Evolutionary conservation across 1,140 invertebrate species (phyloP), one percentile per base, ranked within the genome.

Genomic region (Babylonia areolata): DNA sequence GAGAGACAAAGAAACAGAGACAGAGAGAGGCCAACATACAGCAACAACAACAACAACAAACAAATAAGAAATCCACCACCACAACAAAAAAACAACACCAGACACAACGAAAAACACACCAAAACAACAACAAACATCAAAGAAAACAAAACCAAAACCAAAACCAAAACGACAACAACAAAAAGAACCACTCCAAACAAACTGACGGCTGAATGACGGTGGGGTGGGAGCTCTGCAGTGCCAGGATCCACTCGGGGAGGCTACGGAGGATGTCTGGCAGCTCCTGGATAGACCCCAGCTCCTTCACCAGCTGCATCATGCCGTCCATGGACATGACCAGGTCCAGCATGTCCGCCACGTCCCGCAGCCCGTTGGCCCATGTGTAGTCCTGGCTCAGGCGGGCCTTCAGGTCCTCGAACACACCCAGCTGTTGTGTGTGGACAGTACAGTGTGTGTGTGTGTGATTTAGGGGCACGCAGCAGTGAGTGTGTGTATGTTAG

Each of bases 291-390:
- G 75, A 31, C 6, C 87, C 84, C 40, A 90, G 42, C 31, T 86
- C 86, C 37, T 81, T 85, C 15, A 90, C 15, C 0, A 51, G 69
- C 46, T 86, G 54, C 6, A 35, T 51, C 20, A 90, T 20, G 17
- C 84, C 84, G 17, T 78, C 81, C 15, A 83, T 58, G 40, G 40
- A 88, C 71, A 83, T 69, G 54, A 78, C 42, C 28, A 86, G n/a
- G 86, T 88, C 84, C 85, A 87, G 11, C 87, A 54, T 77, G 84
- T 88, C 75, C 71, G 85, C 69, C 80, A 86, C 51, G 81, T 90
- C 75, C 77, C 69, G 54, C 42, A 87, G 51, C 11, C 83, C 78
- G 23, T 85, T 54, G 31, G 77, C 37, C 37, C 69, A 35, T 31
- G 82, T 81, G 58, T 87, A 85, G n/a, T 46, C 40, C 28, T 31